Evolutionary conservation across 2,888 invertebrate species (phyloP).

Genomic region (Eucera pruinosa): DNA sequence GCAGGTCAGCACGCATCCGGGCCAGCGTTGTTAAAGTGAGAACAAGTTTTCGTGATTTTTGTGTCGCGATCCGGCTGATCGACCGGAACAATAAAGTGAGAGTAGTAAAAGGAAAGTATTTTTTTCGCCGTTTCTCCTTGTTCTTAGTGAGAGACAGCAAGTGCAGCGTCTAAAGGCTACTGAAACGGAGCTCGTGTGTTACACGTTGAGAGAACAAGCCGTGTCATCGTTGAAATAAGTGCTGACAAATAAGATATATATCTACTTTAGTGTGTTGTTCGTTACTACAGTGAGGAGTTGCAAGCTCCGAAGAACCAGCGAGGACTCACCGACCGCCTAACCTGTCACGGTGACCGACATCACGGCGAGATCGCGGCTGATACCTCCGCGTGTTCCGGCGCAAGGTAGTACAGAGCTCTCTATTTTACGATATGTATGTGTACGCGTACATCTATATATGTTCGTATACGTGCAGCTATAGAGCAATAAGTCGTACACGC

Average conservation of each 20-base stretch:
- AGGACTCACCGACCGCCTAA: slow-evolving; percentile 60
- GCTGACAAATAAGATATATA: slow-evolving; percentile 51
- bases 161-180: slow-evolving; percentile 39
- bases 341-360: slow-evolving; percentile 74
- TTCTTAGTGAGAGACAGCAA: slow-evolving; percentile 42
- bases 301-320: slow-evolving; percentile 49
- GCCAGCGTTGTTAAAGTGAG: slow-evolving; percentile 71
- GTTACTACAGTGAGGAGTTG: slow-evolving; percentile 62
- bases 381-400: slow-evolving; percentile 71
- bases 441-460: slow-evolving; percentile 17
- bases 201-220: slow-evolving; percentile 35
- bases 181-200: slow-evolving; percentile 40
- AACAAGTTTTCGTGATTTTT: slow-evolving; percentile 65
- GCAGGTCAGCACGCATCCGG: slow-evolving; percentile 67
- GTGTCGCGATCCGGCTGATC: slow-evolving; percentile 61
- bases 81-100: slow-evolving; percentile 42
- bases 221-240: slow-evolving; percentile 57
- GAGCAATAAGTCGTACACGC: slow-evolving; percentile 53
- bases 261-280: slow-evolving; percentile 64
- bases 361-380: slow-evolving; percentile 71
- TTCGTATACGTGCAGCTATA: slow-evolving; percentile 24
- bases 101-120: slow-evolving; percentile 12
- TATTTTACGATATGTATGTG: slow-evolving; percentile 34
- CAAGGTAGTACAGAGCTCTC: slow-evolving; percentile 68
- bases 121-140: slow-evolving; percentile 34